phyloP scores from a whole-genome alignment of 2,113 vertebrate genomes.

The Podilymbus podiceps region DNA sequence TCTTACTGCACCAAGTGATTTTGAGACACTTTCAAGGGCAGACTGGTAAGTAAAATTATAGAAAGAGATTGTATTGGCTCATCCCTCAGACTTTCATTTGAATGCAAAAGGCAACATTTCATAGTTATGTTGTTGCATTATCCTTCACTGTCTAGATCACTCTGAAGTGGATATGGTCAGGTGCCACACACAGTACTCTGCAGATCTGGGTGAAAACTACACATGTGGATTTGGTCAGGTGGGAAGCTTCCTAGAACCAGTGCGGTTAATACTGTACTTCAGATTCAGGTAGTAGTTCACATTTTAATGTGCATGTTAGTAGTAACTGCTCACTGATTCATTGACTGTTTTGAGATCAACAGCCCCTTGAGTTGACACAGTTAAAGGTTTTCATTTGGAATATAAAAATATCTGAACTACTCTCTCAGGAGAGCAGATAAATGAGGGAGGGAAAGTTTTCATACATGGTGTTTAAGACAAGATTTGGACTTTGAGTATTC shows the following conservation, averaged over 20 bases:
- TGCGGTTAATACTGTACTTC: not conserved
- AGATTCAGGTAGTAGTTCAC: not conserved
- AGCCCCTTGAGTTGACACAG: not conserved
- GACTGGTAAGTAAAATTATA: not conserved
- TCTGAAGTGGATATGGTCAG: not conserved
- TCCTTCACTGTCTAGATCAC: not conserved
- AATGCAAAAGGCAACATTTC: not conserved
- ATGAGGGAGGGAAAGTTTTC: not conserved
- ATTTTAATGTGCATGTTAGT: not conserved
- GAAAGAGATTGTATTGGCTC: not conserved
- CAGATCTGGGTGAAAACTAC: not conserved
- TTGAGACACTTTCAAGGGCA: slow-evolving; percentile 26
- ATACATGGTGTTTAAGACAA: not conserved
- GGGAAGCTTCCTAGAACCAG: not conserved
- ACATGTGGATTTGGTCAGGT: not conserved
- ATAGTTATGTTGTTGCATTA: not conserved
- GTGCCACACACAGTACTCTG: not conserved
- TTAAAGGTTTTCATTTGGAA: not conserved
- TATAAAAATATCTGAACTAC: not conserved
- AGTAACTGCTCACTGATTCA: not conserved
- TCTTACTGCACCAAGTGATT: slow-evolving; percentile 18
- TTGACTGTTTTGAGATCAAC: not conserved
- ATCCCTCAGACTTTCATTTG: not conserved
- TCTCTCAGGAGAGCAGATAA: not conserved
- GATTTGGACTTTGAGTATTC: not conserved